Evolutionary conservation across 2,113 vertebrate species (phyloP), one percentile per base, ranked within the genome.

Genomic region (Lycaon pictus): DNA sequence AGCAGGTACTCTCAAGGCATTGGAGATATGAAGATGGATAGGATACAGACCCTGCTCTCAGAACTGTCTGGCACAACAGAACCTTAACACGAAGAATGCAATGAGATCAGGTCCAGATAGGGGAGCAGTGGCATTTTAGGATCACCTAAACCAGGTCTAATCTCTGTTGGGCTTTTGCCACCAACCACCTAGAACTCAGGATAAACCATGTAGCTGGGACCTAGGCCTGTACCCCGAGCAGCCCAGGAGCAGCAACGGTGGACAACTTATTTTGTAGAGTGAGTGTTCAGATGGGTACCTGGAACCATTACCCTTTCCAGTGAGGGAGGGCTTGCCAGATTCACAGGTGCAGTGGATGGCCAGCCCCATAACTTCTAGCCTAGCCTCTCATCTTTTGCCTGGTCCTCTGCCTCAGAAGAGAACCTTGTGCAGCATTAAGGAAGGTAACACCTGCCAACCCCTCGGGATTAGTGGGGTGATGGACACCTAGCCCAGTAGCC

Each of bases 151-250:
- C 43, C n/a, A 69, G 80, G 77, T 12, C 25, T 74, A 29, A 53
- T 87, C 19, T 63, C 63, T 91, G 27, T 63, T 43, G 83, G 83
- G 58, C 53, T 93, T 96, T 76, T 88, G 83, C 27, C 48, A 87
- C 56, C 76, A 97, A 71, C 11, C 22, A 35, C 63, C 11, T 11
- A 74, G 85, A 95, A 79, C 43, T 71, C 60, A 88, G 74, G 29
- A 55, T 56, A 79, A 76, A 86, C 37, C 65, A 85, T 23, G 22
- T 76, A 82, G 82, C 77, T 86, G 22, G 22, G 77, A 76, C 74
- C 93, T 51, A 55, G 63, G 79, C n/a, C 37, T 82, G 58, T 51
- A 17, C 56, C n/a, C 20, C 43, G 80, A 58, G 60, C 32, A 72
- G 10, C 19, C n/a, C 56, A 82, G 35, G 11, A 90, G 71, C 72